These are phyloP conservation scores for Cheiracanthium punctorium DNA, from an alignment of 2,888 invertebrate species.

Conservation along the genomic window DNA sequence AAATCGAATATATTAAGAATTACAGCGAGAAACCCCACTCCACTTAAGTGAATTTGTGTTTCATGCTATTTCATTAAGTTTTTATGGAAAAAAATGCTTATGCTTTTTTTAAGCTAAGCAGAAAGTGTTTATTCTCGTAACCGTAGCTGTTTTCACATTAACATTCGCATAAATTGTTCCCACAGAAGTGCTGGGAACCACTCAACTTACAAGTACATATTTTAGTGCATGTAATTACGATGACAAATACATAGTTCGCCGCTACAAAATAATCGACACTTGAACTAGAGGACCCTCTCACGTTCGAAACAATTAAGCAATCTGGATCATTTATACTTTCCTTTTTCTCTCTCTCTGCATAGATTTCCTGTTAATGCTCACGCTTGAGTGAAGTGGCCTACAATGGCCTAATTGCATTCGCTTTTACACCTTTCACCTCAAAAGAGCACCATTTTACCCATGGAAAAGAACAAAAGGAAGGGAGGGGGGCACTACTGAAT, in stretches of 20 bases:
- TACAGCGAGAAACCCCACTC: too few species aligned
- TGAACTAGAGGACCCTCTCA: not conserved
- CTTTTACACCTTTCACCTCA: constrained; percentile 14
- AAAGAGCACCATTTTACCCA: too few species aligned
- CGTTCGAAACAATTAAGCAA: not conserved
- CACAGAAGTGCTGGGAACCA: too few species aligned
- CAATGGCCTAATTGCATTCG: not conserved
- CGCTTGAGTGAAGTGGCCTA: constrained; percentile 20
- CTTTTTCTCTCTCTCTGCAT: not conserved
- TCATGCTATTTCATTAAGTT: too few species aligned
- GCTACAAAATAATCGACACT: not conserved
- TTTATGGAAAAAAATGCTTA: too few species aligned
- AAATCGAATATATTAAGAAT: too few species aligned
- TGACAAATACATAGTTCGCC: not conserved
- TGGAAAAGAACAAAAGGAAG: not conserved
- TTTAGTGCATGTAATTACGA: not conserved
- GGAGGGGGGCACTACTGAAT: not conserved
- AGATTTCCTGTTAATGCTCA: constrained; percentile 3
- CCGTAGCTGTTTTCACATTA: too few species aligned
- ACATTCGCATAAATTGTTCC: not conserved
- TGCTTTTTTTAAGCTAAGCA: too few species aligned
- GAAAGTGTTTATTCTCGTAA: too few species aligned
- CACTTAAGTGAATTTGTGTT: too few species aligned
- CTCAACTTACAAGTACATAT: too few species aligned
- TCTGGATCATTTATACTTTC: not conserved